Conservation (phyloP, 2,888 invertebrate genomes). For the Selenia dentaria region DNA sequence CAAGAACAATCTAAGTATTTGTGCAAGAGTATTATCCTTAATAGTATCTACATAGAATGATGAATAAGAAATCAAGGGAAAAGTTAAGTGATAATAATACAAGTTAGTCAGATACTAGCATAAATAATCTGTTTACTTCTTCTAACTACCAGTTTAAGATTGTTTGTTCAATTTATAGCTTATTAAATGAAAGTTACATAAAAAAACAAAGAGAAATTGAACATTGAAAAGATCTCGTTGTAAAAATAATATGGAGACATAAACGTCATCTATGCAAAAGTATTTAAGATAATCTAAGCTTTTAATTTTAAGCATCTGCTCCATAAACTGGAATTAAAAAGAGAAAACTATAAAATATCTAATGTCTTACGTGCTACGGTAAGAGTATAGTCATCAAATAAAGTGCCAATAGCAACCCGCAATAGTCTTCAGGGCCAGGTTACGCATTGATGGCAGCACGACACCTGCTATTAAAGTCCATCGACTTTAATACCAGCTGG, state of each 20-base stretch:
- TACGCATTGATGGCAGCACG: constrained; percentile 38
- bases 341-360: constrained; percentile 44
- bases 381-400: constrained; percentile 51
- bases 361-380: constrained; percentile 44
- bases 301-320: constrained; percentile 15
- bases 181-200: too few species aligned
- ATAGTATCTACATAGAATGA: too few species aligned
- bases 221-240: not conserved
- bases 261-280: constrained; percentile 6
- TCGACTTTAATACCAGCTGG: constrained; percentile 28
- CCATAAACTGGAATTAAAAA: constrained; percentile 26
- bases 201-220: too few species aligned
- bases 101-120: too few species aligned
- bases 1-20: too few species aligned
- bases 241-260: not conserved
- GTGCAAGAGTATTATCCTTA: too few species aligned
- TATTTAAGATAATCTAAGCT: constrained; percentile 16
- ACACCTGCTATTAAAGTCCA: constrained; percentile 44
- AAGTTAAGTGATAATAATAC: too few species aligned
- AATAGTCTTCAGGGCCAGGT: constrained; percentile 32
- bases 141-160: too few species aligned
- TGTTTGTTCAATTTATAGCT: too few species aligned
- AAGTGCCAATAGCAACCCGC: constrained; percentile 46
- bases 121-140: too few species aligned
- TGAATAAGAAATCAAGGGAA: too few species aligned